A percentile compares a stretch with the other conserved stretches of the same genome.
phyloP scores from a whole-genome alignment of 2,113 vertebrate species.

The Petrocephalus microphthalmus region DNA sequence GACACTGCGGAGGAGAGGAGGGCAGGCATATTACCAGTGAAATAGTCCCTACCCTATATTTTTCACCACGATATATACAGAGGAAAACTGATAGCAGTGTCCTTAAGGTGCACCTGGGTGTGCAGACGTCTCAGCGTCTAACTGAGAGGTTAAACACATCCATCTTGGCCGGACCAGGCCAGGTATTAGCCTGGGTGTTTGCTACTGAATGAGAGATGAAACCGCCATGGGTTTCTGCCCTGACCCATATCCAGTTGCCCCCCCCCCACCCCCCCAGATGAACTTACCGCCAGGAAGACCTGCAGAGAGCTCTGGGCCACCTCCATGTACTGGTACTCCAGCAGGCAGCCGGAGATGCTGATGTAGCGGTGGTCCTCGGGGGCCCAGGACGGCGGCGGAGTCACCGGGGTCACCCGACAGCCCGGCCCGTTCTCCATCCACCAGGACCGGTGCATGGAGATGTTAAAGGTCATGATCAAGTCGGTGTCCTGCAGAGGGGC shows the following conservation, averaged over 20 bases:
- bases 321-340: slow-evolving; percentile 97
- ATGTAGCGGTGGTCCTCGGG: slow-evolving; percentile 98
- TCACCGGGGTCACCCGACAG: slow-evolving; percentile 90
- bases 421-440: slow-evolving; percentile 99
- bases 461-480: slow-evolving; percentile 97
- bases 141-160: background rate
- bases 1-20: background rate
- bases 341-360: slow-evolving; percentile 87
- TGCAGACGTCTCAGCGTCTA: background rate
- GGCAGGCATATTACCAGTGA: background rate
- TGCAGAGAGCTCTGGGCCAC: slow-evolving; percentile 95
- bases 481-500: slow-evolving; percentile 79
- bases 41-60: background rate
- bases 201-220: background rate
- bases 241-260: background rate
- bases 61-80: background rate
- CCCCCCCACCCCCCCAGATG: too few relatives aligned
- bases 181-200: background rate
- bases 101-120: background rate
- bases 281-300: slow-evolving; percentile 96
- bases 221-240: background rate
- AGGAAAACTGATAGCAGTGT: background rate
- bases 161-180: background rate
- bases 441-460: slow-evolving; percentile 99
- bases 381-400: slow-evolving; percentile 92